Percentiles rank a stretch among this genome's conserved stretches.
These are phyloP conservation scores for Pseudocheirus occidentalis DNA, from an alignment of 2,797 vertebrate genomes.

Conservation along the genomic window DNA sequence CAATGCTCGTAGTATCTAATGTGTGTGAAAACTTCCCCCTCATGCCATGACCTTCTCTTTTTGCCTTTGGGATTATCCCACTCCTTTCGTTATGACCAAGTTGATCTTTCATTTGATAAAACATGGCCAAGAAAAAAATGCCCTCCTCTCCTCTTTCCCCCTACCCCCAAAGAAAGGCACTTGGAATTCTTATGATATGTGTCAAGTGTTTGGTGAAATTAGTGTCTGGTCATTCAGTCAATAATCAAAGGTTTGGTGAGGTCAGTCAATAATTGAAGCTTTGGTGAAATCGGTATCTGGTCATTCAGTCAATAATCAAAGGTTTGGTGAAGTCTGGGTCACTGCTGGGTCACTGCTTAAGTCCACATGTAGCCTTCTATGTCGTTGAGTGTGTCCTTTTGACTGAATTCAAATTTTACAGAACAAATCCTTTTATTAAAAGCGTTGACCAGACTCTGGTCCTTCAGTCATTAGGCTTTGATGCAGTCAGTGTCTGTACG, in stretches of 20 bases:
- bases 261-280: background rate
- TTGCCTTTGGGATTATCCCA: background rate
- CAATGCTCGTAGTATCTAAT: background rate
- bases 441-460: too few relatives aligned
- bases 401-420: too few relatives aligned
- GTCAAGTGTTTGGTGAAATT: too few relatives aligned
- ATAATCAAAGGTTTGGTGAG: background rate
- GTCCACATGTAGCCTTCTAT: too few relatives aligned
- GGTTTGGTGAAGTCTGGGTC: background rate
- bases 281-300: background rate
- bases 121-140: background rate
- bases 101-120: background rate
- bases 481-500: too few relatives aligned
- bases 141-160: background rate
- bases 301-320: background rate
- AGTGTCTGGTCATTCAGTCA: too few relatives aligned
- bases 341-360: too few relatives aligned
- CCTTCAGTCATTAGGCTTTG: too few relatives aligned
- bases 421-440: too few relatives aligned
- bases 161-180: background rate
- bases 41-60: background rate
- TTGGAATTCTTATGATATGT: background rate
- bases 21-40: background rate
- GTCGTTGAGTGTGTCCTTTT: too few relatives aligned
- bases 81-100: background rate